Percentiles rank a stretch among this genome's conserved stretches.
Conservation (phyloP, 2,113 vertebrate species). For the Bubalus kerabau region DNA sequence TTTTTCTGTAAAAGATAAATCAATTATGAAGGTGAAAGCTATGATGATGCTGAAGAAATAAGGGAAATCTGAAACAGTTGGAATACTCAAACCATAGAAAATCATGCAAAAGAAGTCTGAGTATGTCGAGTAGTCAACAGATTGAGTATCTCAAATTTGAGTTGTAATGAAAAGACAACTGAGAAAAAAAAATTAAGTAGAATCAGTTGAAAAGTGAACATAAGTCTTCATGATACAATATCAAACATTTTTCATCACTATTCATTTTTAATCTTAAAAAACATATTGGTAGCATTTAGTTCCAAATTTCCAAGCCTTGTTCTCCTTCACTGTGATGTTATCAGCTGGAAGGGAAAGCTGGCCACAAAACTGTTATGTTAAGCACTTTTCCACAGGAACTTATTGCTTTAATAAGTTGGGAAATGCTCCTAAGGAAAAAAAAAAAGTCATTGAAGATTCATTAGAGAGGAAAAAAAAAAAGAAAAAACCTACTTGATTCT, state of each 20-base stretch:
- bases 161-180: neutral
- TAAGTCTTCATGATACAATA: slow-evolving; percentile 28
- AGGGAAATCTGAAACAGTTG: neutral
- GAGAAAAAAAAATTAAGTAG: neutral
- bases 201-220: slow-evolving; percentile 15
- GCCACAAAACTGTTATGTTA: slow-evolving; percentile 71
- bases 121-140: neutral
- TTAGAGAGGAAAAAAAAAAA: slow-evolving; percentile 70
- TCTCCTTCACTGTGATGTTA: slow-evolving; percentile 66
- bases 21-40: neutral
- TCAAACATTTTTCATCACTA: slow-evolving; percentile 24
- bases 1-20: neutral
- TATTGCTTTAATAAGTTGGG: slow-evolving; percentile 80
- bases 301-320: slow-evolving; percentile 60
- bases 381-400: slow-evolving; percentile 78
- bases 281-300: slow-evolving; percentile 32
- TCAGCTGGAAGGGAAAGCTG: slow-evolving; percentile 64
- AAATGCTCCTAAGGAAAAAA: slow-evolving; percentile 76
- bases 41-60: neutral
- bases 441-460: slow-evolving; percentile 80
- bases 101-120: neutral
- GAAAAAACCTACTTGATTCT: slow-evolving; percentile 30
- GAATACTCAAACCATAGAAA: neutral
- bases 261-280: slow-evolving; percentile 68
- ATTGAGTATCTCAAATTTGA: neutral